Evolutionary conservation across 2,888 invertebrate genomes (phyloP), one percentile per base, ranked within the genome.

Genomic region (Heliconius sara): DNA sequence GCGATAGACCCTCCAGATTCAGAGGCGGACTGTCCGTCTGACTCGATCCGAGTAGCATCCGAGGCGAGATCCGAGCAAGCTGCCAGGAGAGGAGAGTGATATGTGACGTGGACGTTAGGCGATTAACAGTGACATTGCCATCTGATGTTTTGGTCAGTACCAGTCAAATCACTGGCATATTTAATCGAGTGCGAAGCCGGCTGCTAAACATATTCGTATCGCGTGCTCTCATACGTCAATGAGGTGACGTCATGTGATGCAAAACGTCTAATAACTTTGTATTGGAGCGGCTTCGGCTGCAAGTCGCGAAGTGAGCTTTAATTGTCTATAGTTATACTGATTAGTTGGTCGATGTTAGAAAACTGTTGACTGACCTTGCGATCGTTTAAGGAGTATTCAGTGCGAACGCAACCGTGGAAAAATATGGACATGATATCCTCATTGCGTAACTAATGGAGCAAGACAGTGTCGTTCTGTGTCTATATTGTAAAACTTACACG

Each of bases 201-300:
- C 86, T 81, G 82, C 88, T 88, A 87, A 90, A 90, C 88, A 90
- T 88, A 92, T 92, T 92, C 90, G 86, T 89, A 90, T 88, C 89
- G 90, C 88, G 88, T 90, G 94, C 94, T 95, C 95, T 89, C 91
- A 90, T 92, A 94, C 94, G 95, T 95, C 95, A 94, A 92, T 91
- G 87, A 85, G 84, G 90, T 95, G 94, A 95, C 94, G 95, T 93
- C 91, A 95, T 91, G 90, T 89, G 94, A 94, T 93, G 94, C 94
- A 93, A 89, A 89, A 88, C 89, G 89, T 90, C 90, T 87, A 89
- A 88, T 91, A 90, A 89, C 87, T 87, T 87, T 89, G 86, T 87
- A 89, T 89, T 86, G 82, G 86, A 88, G 87, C 88, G 91, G 89
- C 90, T 90, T 89, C 86, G 85, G 88, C 85, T 89, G 89, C 89